Evolutionary conservation across 1,140 invertebrate genomes (phyloP).

Genomic region (Diprion similis): DNA sequence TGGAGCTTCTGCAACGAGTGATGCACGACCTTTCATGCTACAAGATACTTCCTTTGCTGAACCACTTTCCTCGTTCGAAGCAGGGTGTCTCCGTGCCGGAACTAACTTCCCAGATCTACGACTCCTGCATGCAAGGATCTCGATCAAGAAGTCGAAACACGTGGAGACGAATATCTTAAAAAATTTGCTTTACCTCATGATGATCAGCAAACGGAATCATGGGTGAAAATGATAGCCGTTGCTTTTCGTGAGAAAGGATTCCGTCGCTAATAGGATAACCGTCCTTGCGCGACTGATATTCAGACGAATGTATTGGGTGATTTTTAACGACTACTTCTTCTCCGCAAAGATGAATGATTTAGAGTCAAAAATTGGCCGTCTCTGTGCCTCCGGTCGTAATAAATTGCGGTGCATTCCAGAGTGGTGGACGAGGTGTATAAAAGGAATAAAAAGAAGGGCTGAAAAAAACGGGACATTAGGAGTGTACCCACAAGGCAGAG

Average conservation of each 20-base stretch:
- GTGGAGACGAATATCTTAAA: too few relatives aligned
- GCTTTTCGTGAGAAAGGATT: too few relatives aligned
- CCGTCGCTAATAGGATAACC: too few relatives aligned
- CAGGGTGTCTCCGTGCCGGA: background rate
- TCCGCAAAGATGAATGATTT: background rate
- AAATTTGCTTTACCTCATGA: too few relatives aligned
- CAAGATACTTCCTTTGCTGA: background rate
- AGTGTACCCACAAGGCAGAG: background rate
- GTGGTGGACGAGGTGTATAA: background rate
- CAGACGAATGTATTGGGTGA: too few relatives aligned
- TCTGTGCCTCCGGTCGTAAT: background rate
- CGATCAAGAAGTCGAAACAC: too few relatives aligned
- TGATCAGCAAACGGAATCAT: too few relatives aligned
- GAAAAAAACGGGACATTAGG: background rate
- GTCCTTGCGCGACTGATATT: too few relatives aligned
- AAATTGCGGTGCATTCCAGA: background rate
- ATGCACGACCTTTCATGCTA: background rate
- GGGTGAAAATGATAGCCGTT: too few relatives aligned
- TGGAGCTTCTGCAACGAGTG: slow-evolving; percentile 7
- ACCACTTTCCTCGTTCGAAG: background rate
- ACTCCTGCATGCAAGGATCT: too few relatives aligned
- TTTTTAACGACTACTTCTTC: too few relatives aligned
- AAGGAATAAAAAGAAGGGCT: background rate
- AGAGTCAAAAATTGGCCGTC: background rate
- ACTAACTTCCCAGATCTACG: background rate